Evolutionary conservation across 2,113 vertebrate genomes (phyloP).

Genomic region (Entosphenus tridentatus): DNA sequence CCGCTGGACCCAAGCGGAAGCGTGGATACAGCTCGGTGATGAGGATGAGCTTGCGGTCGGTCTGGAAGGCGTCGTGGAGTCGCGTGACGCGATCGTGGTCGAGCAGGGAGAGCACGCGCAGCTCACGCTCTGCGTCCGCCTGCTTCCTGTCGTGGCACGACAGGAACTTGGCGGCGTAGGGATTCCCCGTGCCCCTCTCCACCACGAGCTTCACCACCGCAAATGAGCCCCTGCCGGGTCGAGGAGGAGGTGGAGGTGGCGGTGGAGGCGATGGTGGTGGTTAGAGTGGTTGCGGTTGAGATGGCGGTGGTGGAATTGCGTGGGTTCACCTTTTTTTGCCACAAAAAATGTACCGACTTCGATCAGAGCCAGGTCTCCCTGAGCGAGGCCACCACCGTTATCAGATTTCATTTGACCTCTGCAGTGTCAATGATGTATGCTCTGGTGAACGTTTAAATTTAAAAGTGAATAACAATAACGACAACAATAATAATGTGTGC

Average conservation of each 20-base stretch:
- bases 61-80: constrained; percentile 85
- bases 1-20: constrained; percentile 14
- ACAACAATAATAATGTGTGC: not conserved
- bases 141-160: constrained; percentile 65
- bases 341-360: too few species aligned
- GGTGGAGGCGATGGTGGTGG: not conserved
- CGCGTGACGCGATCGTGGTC: constrained; percentile 62
- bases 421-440: too few species aligned
- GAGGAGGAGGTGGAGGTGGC: not conserved
- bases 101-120: constrained; percentile 52
- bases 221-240: constrained; percentile 73
- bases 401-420: too few species aligned
- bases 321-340: too few species aligned
- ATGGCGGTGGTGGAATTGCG: not conserved
- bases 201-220: constrained; percentile 77
- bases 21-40: constrained; percentile 77
- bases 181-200: constrained; percentile 42
- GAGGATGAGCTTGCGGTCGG: constrained; percentile 55
- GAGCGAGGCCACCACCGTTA: too few species aligned
- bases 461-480: not conserved
- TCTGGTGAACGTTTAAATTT: too few species aligned
- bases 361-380: too few species aligned
- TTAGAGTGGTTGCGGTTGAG: not conserved
- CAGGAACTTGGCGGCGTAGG: constrained; percentile 77
- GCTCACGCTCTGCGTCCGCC: constrained; percentile 41